Conservation (phyloP, 2,113 vertebrate genomes). For the Oryzias woworae region DNA sequence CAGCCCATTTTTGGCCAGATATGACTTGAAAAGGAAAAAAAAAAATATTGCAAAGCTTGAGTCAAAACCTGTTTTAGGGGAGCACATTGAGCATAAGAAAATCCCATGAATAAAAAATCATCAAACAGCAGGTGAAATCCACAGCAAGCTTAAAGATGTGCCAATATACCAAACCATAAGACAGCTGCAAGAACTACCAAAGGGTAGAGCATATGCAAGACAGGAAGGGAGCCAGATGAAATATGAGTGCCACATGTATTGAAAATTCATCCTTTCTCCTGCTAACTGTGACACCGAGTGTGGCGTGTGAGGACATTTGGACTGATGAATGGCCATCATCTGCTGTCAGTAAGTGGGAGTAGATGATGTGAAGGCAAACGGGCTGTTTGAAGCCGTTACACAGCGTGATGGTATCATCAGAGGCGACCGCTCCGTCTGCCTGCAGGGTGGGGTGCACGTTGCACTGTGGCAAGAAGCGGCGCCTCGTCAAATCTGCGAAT, state of each 20-base stretch:
- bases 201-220: constrained; percentile 14
- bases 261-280: constrained; percentile 35
- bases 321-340: constrained; percentile 47
- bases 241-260: constrained; percentile 19
- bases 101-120: too few species aligned
- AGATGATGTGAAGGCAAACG: constrained; percentile 35
- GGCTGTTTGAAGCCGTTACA: constrained; percentile 16
- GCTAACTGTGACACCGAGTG: constrained; percentile 40
- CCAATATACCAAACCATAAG: background rate
- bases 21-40: too few species aligned
- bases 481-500: constrained; percentile 42
- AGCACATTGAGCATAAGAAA: too few species aligned
- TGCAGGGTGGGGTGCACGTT: constrained; percentile 19
- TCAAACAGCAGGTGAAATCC: background rate
- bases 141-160: background rate
- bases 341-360: constrained; percentile 28
- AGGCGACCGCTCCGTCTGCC: constrained; percentile 29
- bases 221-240: background rate
- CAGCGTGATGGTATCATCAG: constrained; percentile 37
- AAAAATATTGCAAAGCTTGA: too few species aligned
- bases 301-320: constrained; percentile 38
- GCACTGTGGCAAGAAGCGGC: constrained; percentile 37
- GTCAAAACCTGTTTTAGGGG: too few species aligned
- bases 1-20: too few species aligned
- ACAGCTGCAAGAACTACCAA: background rate